Evolutionary conservation across 2,888 invertebrate species (phyloP).

Genomic region (Platycnemis pennipes): DNA sequence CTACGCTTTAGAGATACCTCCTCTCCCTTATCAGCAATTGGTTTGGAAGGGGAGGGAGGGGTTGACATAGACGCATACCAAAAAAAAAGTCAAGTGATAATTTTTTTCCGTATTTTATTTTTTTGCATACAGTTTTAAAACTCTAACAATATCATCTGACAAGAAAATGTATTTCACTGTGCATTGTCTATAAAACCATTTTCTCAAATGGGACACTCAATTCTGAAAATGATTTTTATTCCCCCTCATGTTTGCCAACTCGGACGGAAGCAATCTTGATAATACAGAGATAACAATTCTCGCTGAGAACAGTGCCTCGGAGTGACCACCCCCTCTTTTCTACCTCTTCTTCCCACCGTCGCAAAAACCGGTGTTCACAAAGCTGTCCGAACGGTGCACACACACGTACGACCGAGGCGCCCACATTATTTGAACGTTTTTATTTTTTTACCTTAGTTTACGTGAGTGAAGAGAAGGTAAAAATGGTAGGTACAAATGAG

Average conservation of each 20-base stretch:
- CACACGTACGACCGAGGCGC: background rate
- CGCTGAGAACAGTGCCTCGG: background rate
- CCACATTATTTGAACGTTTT: background rate
- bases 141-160: slow-evolving; percentile 60
- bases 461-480: slow-evolving; percentile 13
- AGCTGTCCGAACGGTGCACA: slow-evolving; percentile 15
- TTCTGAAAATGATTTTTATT: slow-evolving; percentile 36
- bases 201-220: slow-evolving; percentile 43
- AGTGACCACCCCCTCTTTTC: no score
- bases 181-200: slow-evolving; percentile 64
- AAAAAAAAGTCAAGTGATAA: background rate
- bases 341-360: no score
- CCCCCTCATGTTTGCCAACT: slow-evolving; percentile 52
- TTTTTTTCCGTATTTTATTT: slow-evolving; percentile 17
- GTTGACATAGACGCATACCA: background rate
- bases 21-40: no score
- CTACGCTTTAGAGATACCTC: no score
- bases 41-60: no score
- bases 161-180: slow-evolving; percentile 50
- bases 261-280: slow-evolving; percentile 65
- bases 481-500: slow-evolving; percentile 12
- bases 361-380: background rate
- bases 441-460: background rate
- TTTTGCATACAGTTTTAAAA: slow-evolving; percentile 64
- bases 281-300: slow-evolving; percentile 51